Conservation (phyloP, 2,113 vertebrate species). For the Campylorhamphus procurvoides region DNA sequence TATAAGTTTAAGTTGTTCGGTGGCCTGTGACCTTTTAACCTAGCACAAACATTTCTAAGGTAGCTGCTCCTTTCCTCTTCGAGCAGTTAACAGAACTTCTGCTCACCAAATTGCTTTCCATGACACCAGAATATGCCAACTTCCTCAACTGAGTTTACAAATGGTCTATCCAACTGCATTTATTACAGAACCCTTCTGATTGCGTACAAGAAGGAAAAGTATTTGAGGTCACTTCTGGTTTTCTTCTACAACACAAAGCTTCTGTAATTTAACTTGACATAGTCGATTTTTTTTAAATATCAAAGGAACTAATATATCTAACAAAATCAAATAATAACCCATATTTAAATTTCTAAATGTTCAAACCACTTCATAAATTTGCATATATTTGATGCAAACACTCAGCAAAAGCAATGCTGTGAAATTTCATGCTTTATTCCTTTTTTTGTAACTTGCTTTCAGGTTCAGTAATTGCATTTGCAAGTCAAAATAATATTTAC, state of each 20-base stretch:
- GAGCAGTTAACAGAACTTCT: neutral
- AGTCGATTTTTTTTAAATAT: neutral
- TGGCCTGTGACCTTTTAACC: neutral
- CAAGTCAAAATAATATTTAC: slow-evolving; percentile 59
- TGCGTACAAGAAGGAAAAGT: neutral
- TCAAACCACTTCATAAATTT: neutral
- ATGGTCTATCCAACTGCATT: neutral
- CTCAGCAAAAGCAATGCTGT: neutral
- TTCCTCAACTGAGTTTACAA: neutral
- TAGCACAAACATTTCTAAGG: neutral
- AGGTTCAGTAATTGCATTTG: slow-evolving; percentile 46
- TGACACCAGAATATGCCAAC: neutral
- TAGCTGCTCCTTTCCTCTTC: neutral
- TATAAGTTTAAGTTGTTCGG: neutral
- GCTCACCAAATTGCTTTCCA: neutral
- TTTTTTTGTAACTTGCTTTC: neutral
- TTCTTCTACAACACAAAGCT: neutral
- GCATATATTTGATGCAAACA: neutral
- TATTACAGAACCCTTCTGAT: neutral
- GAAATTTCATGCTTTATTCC: neutral
- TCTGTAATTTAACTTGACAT: neutral
- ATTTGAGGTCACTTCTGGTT: neutral
- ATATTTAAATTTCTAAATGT: neutral
- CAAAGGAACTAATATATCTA: neutral
- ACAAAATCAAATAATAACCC: neutral